Evolutionary conservation across 2,888 invertebrate genomes (phyloP).

Genomic region (Drosophila paramelanica): DNA sequence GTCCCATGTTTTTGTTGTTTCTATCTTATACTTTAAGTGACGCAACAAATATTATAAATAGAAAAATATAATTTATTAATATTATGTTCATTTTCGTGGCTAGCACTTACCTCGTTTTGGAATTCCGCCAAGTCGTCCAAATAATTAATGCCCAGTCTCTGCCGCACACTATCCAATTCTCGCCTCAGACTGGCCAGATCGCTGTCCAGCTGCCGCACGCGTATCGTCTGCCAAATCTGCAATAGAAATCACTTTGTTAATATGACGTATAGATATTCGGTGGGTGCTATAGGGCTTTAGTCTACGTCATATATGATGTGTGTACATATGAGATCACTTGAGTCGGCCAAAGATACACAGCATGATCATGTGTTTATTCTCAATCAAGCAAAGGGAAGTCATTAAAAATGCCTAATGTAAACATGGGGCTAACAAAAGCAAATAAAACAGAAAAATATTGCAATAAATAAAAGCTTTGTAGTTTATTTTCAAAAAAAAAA

Average conservation of each 20-base stretch:
- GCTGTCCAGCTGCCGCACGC: slow-evolving; percentile 75
- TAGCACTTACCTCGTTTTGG: slow-evolving; percentile 81
- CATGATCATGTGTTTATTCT: slow-evolving; percentile 54
- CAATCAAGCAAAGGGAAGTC: slow-evolving; percentile 30
- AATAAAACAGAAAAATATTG: slow-evolving; percentile 5
- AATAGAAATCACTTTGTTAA: slow-evolving; percentile 11
- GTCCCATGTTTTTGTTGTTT: too few species aligned
- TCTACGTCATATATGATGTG: slow-evolving; percentile 28
- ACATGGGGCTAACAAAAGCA: slow-evolving; percentile 27
- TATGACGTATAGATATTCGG: not conserved
- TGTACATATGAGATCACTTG: slow-evolving; percentile 40
- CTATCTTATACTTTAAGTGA: slow-evolving; percentile 22
- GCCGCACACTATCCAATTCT: slow-evolving; percentile 80
- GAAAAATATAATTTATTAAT: slow-evolving; percentile 7
- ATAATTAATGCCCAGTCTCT: slow-evolving; percentile 82
- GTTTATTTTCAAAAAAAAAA: not conserved
- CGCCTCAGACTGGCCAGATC: slow-evolving; percentile 78
- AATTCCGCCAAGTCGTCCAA: slow-evolving; percentile 83
- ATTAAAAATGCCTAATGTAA: slow-evolving; percentile 37
- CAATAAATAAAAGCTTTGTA: not conserved
- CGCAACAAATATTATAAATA: slow-evolving; percentile 12
- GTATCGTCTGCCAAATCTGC: slow-evolving; percentile 83
- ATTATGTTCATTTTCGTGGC: not conserved
- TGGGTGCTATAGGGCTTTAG: not conserved
- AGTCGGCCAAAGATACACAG: slow-evolving; percentile 15